Evolutionary conservation across 2,888 invertebrate genomes (phyloP).

Genomic region (Nemapogon koenigi): DNA sequence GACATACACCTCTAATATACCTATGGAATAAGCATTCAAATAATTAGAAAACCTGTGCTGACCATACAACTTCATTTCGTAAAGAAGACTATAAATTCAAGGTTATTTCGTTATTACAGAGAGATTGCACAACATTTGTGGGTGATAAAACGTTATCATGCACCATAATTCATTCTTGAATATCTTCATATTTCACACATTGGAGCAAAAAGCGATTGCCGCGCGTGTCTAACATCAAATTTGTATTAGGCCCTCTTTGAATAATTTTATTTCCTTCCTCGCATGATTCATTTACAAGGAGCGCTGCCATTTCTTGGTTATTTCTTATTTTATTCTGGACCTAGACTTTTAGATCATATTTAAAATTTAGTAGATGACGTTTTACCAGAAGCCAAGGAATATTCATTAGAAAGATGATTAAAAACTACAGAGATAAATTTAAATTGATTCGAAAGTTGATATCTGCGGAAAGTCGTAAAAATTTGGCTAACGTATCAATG

Average conservation of each 20-base stretch:
- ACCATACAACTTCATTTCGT: conserved; percentile 43
- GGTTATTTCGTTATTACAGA: conserved; percentile 53
- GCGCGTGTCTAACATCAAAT: conserved; percentile 1
- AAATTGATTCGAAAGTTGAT: not conserved
- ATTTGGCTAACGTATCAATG: not conserved
- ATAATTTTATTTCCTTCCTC: not conserved
- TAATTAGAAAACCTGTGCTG: conserved; percentile 21
- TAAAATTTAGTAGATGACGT: no score
- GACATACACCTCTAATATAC: no score
- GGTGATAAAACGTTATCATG: conserved; percentile 51
- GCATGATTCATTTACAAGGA: not conserved
- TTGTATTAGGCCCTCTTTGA: conserved; percentile 1
- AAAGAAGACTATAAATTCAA: conserved; percentile 54
- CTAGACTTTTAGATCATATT: no score
- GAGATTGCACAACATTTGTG: conserved; percentile 48
- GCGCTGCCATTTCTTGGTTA: not conserved
- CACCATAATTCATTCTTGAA: conserved; percentile 36
- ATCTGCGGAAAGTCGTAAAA: conserved; percentile 3
- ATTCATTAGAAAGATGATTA: no score
- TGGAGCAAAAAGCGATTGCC: conserved; percentile 2
- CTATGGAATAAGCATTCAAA: no score
- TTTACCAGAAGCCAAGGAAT: no score
- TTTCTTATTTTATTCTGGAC: no score
- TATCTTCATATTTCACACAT: conserved; percentile 41
- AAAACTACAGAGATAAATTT: no score